Base-by-base conservation (phyloP, 2,113 vertebrate genomes). In the Asarcornis scutulata region DNA sequence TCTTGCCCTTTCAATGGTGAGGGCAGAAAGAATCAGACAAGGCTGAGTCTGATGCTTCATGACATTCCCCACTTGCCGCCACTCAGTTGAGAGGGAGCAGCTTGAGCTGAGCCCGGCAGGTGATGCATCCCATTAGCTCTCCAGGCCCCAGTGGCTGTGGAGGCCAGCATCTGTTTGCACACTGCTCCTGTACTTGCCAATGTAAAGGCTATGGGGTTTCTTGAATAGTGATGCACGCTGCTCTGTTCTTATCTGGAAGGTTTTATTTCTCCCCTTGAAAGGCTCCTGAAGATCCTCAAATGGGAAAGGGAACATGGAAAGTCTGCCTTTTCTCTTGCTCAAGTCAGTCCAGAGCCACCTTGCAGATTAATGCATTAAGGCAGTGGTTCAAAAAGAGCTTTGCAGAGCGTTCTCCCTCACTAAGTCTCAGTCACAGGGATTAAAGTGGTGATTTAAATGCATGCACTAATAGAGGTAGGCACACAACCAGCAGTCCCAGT, bases 91-190 rank as follows among this genome's bases (percentile, higher is more conserved):
- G 32, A 0, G 0, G 50, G 25, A 71, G 34, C 46, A 38, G 67
- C 27, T 12, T 21, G 23, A 64, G 50, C 0, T 4, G 71, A 86
- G 52, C 31, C 42, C 0, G 4, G 56, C 69, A 36, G 53, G n/a
- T 22, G 66, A 13, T 14, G 75, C 34, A 13, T 14, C 5, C 55
- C 31, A 5, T 63, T 11, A 62, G 32, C 3, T 58, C 36, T 15
- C 31, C 46, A 18, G 1, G 0, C 20, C 31, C 29, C 69, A 12
- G 25, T 0, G 3, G 69, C 56, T 1, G 0, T 44, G 67, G 16
- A 87, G 17, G 63, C 5, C 0, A 1, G 23, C 3, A 1, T 9
- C 29, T 44, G 23, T 44, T 12, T 42, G 17, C 7, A 2, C 1
- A 0, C 21, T 25, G 31, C 32, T 55, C 40, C 36, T 67, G 22